Evolutionary conservation across 2,888 invertebrate species (phyloP).

Genomic region (Drosophila maculinotata): DNA sequence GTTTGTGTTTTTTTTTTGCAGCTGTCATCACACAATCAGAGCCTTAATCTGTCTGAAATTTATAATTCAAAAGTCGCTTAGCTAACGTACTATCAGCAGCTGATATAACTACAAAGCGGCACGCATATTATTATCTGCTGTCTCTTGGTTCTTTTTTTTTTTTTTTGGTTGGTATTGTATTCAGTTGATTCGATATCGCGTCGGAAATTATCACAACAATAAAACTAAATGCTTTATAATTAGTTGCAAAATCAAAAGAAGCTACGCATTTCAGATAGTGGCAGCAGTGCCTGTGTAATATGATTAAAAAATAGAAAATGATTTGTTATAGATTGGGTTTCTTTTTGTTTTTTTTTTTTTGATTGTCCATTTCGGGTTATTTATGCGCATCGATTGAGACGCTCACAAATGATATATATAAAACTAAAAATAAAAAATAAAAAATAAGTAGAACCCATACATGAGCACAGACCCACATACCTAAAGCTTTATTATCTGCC

Average conservation of each 20-base stretch:
- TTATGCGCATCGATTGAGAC: slow-evolving; percentile 48
- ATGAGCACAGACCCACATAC: slow-evolving; percentile 33
- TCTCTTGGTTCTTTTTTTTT: slow-evolving; percentile 5
- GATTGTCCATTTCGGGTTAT: slow-evolving; percentile 27
- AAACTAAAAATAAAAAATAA: slow-evolving; percentile 2
- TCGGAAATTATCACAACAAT: slow-evolving; percentile 79
- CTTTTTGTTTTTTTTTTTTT: slow-evolving; percentile 27
- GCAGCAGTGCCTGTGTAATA: slow-evolving; percentile 12
- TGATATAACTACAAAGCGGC: slow-evolving; percentile 46
- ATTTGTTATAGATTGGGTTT: slow-evolving; percentile 62
- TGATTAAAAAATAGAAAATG: slow-evolving; percentile 43
- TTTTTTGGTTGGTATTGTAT: no score
- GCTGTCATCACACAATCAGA: slow-evolving; percentile 9
- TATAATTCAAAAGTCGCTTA: slow-evolving; percentile 62
- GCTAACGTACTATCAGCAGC: slow-evolving; percentile 40
- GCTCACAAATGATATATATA: slow-evolving; percentile 34
- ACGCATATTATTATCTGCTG: slow-evolving; percentile 48
- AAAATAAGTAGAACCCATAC: slow-evolving; percentile 6
- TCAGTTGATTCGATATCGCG: slow-evolving; percentile 20
- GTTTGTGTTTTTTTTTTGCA: background rate
- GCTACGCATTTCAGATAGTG: slow-evolving; percentile 7
- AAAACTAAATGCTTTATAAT: slow-evolving; percentile 83
- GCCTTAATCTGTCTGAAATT: slow-evolving; percentile 41
- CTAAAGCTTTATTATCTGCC: slow-evolving; percentile 70
- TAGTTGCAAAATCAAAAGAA: slow-evolving; percentile 65